Evolutionary conservation across 2,113 vertebrate genomes (phyloP).

Genomic region (Amazona vittata): DNA sequence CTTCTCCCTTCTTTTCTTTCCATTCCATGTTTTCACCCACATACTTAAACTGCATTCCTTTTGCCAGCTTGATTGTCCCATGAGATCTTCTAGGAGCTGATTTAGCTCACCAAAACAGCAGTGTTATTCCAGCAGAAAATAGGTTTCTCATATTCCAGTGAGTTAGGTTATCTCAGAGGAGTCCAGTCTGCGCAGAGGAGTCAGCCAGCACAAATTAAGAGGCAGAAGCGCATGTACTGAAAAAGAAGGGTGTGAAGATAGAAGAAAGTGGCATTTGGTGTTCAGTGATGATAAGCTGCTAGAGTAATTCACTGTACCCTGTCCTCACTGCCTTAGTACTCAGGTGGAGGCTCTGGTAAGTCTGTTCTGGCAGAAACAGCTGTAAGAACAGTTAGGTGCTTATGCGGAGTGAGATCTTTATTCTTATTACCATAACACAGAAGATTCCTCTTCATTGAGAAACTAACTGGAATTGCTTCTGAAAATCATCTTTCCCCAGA

Average conservation of each 20-base stretch:
- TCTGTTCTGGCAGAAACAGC: neutral
- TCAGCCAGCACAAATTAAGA: neutral
- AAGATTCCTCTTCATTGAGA: neutral
- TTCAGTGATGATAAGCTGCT: neutral
- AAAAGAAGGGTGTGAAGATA: neutral
- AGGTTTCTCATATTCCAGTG: neutral
- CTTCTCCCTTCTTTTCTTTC: neutral
- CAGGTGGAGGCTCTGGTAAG: neutral
- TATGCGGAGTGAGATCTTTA: neutral
- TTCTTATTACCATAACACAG: neutral
- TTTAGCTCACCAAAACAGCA: neutral
- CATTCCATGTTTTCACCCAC: neutral
- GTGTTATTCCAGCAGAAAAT: neutral
- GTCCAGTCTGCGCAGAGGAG: fast-evolving
- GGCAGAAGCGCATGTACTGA: neutral
- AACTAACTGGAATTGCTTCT: neutral
- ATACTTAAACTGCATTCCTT: neutral
- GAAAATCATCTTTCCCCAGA: neutral
- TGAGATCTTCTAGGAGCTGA: neutral
- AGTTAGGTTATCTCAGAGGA: neutral
- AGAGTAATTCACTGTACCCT: neutral
- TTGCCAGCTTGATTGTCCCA: neutral
- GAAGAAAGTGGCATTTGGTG: neutral
- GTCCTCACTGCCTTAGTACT: neutral
- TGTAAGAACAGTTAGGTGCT: neutral